Evolutionary conservation across 2,797 vertebrate species (phyloP).

Genomic region (Anguilla obscura): DNA sequence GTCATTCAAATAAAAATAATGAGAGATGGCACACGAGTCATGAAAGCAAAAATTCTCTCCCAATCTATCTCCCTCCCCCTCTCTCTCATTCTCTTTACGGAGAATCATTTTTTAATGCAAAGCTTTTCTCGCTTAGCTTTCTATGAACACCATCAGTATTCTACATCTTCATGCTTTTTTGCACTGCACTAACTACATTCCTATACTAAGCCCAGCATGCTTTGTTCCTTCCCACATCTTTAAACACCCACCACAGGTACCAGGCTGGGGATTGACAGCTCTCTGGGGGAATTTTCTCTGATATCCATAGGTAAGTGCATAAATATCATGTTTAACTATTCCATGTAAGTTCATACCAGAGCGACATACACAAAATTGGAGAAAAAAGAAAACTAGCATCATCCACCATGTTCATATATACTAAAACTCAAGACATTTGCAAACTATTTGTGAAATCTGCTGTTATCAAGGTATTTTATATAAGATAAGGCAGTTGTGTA

Average conservation of each 20-base stretch:
- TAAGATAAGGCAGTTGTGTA: not conserved
- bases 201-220: not conserved
- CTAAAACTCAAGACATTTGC: not conserved
- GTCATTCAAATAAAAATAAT: not conserved
- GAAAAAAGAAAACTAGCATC: not conserved
- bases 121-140: conserved; percentile 5
- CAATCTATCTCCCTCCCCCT: conserved; percentile 9
- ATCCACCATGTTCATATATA: not conserved
- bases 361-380: too few relatives aligned
- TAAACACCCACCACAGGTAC: not conserved
- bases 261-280: not conserved
- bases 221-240: not conserved
- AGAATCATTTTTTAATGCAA: not conserved
- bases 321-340: not conserved
- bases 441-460: not conserved
- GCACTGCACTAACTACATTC: not conserved
- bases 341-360: not conserved
- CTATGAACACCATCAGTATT: not conserved
- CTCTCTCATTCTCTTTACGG: not conserved
- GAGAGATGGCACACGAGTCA: not conserved
- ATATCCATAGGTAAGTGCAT: not conserved
- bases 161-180: not conserved
- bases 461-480: not conserved
- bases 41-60: not conserved
- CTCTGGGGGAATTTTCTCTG: not conserved